These are phyloP conservation scores for Euglossa dilemma DNA, from an alignment of 1,140 invertebrate species.

Conservation along the genomic window DNA sequence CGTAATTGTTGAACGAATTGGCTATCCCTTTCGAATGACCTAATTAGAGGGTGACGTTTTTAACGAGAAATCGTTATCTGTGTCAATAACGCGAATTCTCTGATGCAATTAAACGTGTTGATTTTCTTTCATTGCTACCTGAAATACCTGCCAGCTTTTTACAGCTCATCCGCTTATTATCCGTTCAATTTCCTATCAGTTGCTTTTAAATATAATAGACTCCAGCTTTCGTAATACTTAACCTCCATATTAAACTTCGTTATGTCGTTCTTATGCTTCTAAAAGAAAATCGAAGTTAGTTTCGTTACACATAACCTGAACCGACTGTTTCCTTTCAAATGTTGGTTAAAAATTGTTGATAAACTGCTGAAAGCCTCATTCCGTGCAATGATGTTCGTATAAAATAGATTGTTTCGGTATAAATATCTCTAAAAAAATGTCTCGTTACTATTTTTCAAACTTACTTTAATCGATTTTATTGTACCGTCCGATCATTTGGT, in stretches of 20 bases:
- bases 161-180: background rate
- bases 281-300: background rate
- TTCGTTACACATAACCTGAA: background rate
- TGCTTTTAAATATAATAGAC: background rate
- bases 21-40: background rate
- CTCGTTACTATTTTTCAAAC: background rate
- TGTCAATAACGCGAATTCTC: background rate
- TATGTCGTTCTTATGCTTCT: background rate
- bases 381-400: background rate
- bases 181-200: background rate
- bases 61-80: background rate
- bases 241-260: background rate
- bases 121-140: background rate
- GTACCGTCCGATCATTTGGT: background rate
- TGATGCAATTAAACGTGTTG: background rate
- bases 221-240: background rate
- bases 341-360: no score
- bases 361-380: background rate
- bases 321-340: no score
- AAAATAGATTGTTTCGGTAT: background rate
- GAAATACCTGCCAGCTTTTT: background rate
- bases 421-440: background rate
- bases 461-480: background rate
- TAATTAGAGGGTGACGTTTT: background rate
- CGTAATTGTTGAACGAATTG: background rate